phyloP scores from a whole-genome alignment of 2,113 vertebrate species.

The Pogonocichla stellata region DNA sequence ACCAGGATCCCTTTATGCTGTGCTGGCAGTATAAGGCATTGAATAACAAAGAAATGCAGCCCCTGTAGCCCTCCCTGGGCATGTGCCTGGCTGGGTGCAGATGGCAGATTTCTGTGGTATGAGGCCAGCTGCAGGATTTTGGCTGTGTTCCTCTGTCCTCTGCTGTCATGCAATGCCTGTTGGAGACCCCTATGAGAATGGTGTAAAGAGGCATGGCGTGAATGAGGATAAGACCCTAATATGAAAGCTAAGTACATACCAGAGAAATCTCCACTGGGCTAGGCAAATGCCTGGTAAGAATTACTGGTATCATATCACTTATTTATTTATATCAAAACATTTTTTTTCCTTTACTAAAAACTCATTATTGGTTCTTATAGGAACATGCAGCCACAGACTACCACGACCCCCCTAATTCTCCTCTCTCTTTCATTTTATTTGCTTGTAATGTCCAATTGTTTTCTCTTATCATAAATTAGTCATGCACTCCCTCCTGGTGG shows the following conservation, averaged over 20 bases:
- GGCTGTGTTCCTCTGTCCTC: not conserved
- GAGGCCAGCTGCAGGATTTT: constrained; percentile 32
- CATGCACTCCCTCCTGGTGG: constrained; percentile 7
- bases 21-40: not conserved
- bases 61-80: not conserved
- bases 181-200: not conserved
- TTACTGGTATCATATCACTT: not conserved
- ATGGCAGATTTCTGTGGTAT: not conserved
- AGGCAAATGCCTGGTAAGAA: constrained; percentile 2
- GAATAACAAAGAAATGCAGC: not conserved
- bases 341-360: not conserved
- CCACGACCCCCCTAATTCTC: not conserved
- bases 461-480: not conserved
- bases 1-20: not conserved
- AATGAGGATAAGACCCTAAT: not conserved
- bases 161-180: not conserved
- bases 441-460: constrained; percentile 50
- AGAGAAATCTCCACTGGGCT: not conserved
- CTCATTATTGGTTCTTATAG: not conserved
- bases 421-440: not conserved
- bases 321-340: constrained; percentile 48
- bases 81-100: constrained; percentile 18
- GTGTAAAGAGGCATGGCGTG: not conserved
- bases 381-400: not conserved
- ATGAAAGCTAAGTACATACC: constrained; percentile 34